phyloP scores from a whole-genome alignment of 2,113 vertebrate genomes.

The Tor tambroides region DNA sequence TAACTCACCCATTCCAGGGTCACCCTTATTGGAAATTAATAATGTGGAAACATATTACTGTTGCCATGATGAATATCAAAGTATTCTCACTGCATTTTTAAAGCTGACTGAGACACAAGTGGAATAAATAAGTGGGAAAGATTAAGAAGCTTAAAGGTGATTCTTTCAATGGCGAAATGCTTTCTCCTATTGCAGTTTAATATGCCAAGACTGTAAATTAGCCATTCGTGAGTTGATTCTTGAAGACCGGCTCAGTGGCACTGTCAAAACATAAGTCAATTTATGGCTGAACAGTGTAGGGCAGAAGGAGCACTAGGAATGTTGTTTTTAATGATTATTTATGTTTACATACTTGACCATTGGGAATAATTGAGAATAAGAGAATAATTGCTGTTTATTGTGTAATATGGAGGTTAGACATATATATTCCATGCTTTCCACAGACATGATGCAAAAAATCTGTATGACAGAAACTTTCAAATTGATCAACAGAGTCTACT shows the following conservation, averaged over 20 bases:
- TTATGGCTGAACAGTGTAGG: background rate
- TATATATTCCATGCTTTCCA: background rate
- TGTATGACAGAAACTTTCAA: background rate
- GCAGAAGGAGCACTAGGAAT: too few relatives aligned
- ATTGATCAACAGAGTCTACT: background rate
- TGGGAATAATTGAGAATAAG: background rate
- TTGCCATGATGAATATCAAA: conserved; percentile 47
- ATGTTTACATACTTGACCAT: background rate
- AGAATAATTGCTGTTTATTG: background rate
- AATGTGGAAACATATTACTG: conserved; percentile 41
- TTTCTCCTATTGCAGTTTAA: background rate
- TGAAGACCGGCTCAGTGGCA: background rate
- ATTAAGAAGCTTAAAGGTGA: conserved; percentile 11
- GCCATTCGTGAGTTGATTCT: background rate
- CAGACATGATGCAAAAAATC: background rate
- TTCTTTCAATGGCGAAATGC: background rate
- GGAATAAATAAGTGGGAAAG: conserved; percentile 20
- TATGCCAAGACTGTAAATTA: background rate
- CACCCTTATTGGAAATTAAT: conserved; percentile 34
- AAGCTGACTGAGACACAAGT: conserved; percentile 20
- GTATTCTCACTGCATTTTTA: conserved; percentile 23
- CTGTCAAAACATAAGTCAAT: background rate
- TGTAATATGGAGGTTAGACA: background rate
- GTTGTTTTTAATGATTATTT: too few relatives aligned
- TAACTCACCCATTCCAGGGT: background rate